Percentiles rank a stretch among this genome's conserved stretches.
Evolutionary conservation across 2,888 invertebrate genomes (phyloP).

Genomic region (Conops quadrifasciatus): DNA sequence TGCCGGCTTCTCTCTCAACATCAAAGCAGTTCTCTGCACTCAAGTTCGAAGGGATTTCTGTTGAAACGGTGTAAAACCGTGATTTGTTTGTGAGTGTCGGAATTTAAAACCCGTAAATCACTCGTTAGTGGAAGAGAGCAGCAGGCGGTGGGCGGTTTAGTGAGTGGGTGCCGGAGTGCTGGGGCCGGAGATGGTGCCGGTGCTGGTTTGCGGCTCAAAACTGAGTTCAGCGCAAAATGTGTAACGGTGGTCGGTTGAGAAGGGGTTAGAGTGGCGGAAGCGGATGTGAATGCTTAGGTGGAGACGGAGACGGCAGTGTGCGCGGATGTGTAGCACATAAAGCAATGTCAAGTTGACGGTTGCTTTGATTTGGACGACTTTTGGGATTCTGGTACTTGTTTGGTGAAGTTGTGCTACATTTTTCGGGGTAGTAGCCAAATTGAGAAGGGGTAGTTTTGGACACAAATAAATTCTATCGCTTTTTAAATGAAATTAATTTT

Average conservation of each 20-base stretch:
- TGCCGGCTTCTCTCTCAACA: conserved; percentile 7
- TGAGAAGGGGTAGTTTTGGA: neutral
- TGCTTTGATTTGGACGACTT: conserved; percentile 44
- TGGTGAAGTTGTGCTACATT: neutral
- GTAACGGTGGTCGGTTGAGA: conserved; percentile 5
- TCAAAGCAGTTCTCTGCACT: conserved; percentile 23
- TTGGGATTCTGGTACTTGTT: neutral
- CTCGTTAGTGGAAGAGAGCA: conserved; percentile 6
- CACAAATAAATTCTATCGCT: neutral
- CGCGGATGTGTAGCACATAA: conserved; percentile 56
- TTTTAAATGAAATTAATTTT: too few relatives aligned
- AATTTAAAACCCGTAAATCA: conserved; percentile 36
- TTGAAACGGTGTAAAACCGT: conserved; percentile 36
- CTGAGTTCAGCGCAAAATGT: conserved; percentile 4
- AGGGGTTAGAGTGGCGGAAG: conserved; percentile 13
- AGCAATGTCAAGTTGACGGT: conserved; percentile 63
- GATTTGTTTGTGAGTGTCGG: conserved; percentile 39
- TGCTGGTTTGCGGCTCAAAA: conserved; percentile 11
- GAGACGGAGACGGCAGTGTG: conserved; percentile 21
- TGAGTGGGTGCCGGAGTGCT: conserved; percentile 31
- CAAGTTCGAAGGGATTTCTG: conserved; percentile 30
- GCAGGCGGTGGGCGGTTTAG: conserved; percentile 1
- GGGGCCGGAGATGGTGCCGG: neutral
- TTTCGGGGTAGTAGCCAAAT: neutral
- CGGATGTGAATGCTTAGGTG: conserved; percentile 42